These are phyloP conservation scores for Cirrhinus mrigala DNA, from an alignment of 2,797 vertebrate species.

Conservation along the genomic window DNA sequence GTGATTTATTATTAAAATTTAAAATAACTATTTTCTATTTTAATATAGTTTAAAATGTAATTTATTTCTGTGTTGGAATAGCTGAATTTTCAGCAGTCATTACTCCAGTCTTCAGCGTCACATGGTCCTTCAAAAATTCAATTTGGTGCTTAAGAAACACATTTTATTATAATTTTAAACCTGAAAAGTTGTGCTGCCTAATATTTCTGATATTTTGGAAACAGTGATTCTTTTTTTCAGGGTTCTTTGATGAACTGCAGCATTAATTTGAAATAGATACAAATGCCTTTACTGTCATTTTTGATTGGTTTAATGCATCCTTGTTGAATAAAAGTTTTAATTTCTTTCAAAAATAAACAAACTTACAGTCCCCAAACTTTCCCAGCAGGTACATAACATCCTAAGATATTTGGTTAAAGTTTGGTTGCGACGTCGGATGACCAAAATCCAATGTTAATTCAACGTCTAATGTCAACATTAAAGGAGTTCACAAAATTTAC, in stretches of 20 bases:
- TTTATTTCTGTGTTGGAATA: too few relatives aligned
- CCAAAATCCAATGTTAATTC: too few relatives aligned
- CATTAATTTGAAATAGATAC: not conserved
- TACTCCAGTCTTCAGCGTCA: not conserved
- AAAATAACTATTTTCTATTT: not conserved
- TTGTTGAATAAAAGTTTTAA: not conserved
- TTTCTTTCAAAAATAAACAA: not conserved
- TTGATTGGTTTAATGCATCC: not conserved
- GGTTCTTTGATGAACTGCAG: not conserved
- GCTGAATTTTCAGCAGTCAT: not conserved
- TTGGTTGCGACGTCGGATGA: too few relatives aligned
- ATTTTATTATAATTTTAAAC: not conserved
- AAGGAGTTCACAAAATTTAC: too few relatives aligned
- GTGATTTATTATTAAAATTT: not conserved
- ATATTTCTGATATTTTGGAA: not conserved
- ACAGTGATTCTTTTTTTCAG: not conserved
- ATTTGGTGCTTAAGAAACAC: not conserved
- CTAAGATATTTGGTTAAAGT: too few relatives aligned
- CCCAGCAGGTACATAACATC: too few relatives aligned
- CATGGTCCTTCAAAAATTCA: not conserved
- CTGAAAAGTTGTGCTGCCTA: not conserved
- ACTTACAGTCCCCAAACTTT: not conserved
- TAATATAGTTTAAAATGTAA: too few relatives aligned
- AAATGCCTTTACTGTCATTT: not conserved
- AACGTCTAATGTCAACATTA: too few relatives aligned